These are phyloP conservation scores for Uromys caudimaculatus DNA, from an alignment of 2,797 vertebrate species.

Conservation along the genomic window DNA sequence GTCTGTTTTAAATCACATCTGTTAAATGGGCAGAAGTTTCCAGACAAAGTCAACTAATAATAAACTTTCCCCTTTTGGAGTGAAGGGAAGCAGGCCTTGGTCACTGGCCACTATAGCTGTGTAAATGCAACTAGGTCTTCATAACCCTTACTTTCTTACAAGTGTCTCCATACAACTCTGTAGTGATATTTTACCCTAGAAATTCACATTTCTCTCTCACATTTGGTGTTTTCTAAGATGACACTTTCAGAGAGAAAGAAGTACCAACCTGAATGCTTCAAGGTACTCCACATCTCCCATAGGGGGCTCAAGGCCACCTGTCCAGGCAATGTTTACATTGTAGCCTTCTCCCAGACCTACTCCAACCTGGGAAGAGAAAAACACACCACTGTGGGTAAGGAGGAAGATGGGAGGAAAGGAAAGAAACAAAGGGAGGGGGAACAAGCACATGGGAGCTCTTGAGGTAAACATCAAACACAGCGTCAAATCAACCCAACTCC, in stretches of 20 bases:
- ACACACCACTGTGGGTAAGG: constrained; percentile 72
- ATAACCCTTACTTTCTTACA: not conserved
- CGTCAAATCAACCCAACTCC: constrained; percentile 85
- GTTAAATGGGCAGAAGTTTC: constrained; percentile 43
- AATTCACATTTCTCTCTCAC: constrained; percentile 26
- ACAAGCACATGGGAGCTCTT: constrained; percentile 86
- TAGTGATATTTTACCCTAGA: constrained; percentile 20
- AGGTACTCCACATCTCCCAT: constrained; percentile 89
- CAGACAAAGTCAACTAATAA: constrained; percentile 51
- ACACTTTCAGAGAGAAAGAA: constrained; percentile 42
- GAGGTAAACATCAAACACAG: constrained; percentile 90
- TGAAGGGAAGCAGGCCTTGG: not conserved
- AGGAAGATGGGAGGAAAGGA: constrained; percentile 47
- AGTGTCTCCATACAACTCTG: not conserved
- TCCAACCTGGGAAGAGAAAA: constrained; percentile 86
- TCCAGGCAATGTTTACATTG: constrained; percentile 91
- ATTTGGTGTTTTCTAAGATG: constrained; percentile 29
- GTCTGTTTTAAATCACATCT: constrained; percentile 35
- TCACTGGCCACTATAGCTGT: not conserved
- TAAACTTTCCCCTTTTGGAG: not conserved
- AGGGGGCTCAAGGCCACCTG: constrained; percentile 91
- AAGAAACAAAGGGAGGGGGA: constrained; percentile 70
- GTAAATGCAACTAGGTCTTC: not conserved
- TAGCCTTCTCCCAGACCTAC: constrained; percentile 87
- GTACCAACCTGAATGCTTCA: constrained; percentile 89